These are phyloP conservation scores for Upupa epops DNA, from an alignment of 2,113 vertebrate species.

Conservation along the genomic window DNA sequence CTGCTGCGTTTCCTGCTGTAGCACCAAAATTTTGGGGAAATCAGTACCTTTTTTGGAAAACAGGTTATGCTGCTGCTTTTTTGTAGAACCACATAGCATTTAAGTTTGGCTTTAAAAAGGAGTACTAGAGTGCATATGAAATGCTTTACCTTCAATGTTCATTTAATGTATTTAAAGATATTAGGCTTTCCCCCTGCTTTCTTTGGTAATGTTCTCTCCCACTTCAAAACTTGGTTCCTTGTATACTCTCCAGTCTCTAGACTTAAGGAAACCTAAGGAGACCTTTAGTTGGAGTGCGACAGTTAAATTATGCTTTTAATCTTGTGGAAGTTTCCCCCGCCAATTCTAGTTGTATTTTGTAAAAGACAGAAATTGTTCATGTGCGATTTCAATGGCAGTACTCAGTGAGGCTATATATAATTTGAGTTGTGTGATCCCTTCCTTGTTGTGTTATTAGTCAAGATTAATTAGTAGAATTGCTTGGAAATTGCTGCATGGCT, in stretches of 20 bases:
- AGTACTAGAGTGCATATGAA: neutral
- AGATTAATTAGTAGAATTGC: neutral
- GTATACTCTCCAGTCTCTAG: neutral
- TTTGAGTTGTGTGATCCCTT: neutral
- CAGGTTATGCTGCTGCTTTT: neutral
- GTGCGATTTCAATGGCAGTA: neutral
- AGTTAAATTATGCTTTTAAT: neutral
- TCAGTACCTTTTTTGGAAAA: neutral
- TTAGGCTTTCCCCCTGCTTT: neutral
- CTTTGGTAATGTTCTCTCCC: neutral
- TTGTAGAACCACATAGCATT: neutral
- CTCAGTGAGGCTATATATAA: neutral
- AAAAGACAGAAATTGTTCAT: neutral
- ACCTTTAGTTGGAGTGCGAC: neutral
- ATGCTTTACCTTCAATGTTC: neutral
- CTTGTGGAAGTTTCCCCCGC: neutral
- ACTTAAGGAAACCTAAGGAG: neutral
- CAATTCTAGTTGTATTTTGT: neutral
- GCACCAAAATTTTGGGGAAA: neutral
- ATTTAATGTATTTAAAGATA: neutral
- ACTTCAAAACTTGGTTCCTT: neutral
- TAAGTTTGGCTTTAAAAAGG: neutral
- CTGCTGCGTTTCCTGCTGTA: neutral
- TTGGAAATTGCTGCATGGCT: neutral
- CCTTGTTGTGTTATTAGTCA: neutral